Evolutionary conservation across 2,888 invertebrate genomes (phyloP).

Genomic region (Linyphia triangularis): DNA sequence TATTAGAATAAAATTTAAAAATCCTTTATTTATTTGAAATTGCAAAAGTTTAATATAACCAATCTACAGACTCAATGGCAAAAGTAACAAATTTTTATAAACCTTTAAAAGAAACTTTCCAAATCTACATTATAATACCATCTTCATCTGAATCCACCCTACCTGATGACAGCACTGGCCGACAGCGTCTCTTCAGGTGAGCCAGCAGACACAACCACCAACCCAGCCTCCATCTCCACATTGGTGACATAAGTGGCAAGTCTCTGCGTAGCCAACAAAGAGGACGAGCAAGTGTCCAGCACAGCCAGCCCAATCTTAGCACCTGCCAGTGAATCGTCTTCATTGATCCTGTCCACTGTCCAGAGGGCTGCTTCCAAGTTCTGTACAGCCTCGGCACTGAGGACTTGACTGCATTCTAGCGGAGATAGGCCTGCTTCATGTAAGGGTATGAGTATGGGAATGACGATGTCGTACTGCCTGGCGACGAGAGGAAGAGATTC

Average conservation of each 20-base stretch:
- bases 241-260: slow-evolving; percentile 49
- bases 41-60: too few species aligned
- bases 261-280: slow-evolving; percentile 69
- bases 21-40: too few species aligned
- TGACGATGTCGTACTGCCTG: slow-evolving; percentile 40
- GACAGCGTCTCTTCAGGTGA: slow-evolving; percentile 51
- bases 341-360: slow-evolving; percentile 78
- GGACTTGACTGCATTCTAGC: slow-evolving; percentile 78
- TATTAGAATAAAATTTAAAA: too few species aligned
- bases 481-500: background rate
- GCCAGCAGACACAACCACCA: slow-evolving; percentile 47
- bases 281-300: slow-evolving; percentile 74
- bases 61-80: too few species aligned
- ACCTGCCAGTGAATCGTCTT: slow-evolving; percentile 64
- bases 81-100: too few species aligned
- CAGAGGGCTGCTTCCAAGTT: slow-evolving; percentile 80
- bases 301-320: slow-evolving; percentile 59
- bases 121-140: too few species aligned
- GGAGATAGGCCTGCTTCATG: slow-evolving; percentile 78
- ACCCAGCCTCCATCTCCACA: background rate
- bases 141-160: background rate
- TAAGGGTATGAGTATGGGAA: slow-evolving; percentile 76
- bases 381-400: slow-evolving; percentile 78
- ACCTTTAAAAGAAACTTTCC: too few species aligned
- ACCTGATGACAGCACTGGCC: slow-evolving; percentile 49